Base-by-base conservation (phyloP, 2,797 vertebrate species). In the Sebastes taczanowskii region DNA sequence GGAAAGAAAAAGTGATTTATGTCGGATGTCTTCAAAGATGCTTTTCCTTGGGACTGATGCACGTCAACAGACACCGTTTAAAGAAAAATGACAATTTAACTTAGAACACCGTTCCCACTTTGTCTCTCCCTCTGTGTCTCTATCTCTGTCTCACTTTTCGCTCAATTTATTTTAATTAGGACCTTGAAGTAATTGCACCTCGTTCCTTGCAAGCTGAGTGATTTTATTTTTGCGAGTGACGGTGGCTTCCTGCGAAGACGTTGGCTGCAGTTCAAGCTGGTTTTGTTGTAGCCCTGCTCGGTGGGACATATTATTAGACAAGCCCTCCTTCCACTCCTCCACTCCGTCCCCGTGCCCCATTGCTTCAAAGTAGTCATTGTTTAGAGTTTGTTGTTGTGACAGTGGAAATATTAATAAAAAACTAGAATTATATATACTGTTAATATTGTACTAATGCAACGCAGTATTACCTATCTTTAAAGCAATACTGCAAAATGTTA, bases 91-190 rank as follows among this genome's bases (percentile, higher is more conserved):
- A 71, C 49, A 66, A 70, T 85, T 88, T 86, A 42, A 69, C 77
- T 80, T 74, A 9, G 23, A 32, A 72, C 38, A 35, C 23, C 2
- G n/a, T 71, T 90, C 65, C 13, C 52, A n/a, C 23, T 68, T 74
- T 72, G 62, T 81, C 38, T 78, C 32, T 85, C 62, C 38, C 66
- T 65, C 42, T 80, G 64, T 66, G 75, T 71, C 30, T 81, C 20
- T 58, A 2, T 82, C 25, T 23, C 58, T 53, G 32, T 61, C 29
- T 81, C 53, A 52, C 27, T 71, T 62, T 76, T 72, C 6, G 7
- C 25, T 56, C 78, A 59, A 74, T 89, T 83, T 74, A 76, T 83
- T 91, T 87, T 84, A 81, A 82, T 82, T 85, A 65, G 49, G 25
- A 78, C 69, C 74, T 81, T 84, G 61, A 81, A 49, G 72, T 81